Conservation (phyloP, 1,140 invertebrate genomes). For the Nasonia giraulti region DNA sequence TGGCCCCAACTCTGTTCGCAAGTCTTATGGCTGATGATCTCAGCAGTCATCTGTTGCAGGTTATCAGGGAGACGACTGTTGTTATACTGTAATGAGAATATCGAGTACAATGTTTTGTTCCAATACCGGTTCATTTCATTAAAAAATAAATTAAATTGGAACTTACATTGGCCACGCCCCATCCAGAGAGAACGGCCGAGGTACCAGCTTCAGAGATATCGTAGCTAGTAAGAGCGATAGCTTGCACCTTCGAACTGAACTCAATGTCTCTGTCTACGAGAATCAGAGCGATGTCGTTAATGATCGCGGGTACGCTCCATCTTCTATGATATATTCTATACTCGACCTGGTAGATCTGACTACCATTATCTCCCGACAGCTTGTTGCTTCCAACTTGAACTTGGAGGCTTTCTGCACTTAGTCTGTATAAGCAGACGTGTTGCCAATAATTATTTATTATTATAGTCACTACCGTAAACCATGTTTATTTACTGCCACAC, state of each 20-base stretch:
- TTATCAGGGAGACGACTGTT: slow-evolving; percentile 50
- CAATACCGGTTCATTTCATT: not conserved
- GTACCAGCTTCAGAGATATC: slow-evolving; percentile 54
- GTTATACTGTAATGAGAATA: slow-evolving; percentile 1
- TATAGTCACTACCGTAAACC: too few species aligned
- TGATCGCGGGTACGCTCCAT: slow-evolving; percentile 57
- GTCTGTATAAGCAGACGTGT: not conserved
- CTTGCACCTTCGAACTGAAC: slow-evolving; percentile 60
- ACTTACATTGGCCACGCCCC: slow-evolving; percentile 62
- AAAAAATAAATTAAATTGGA: too few species aligned
- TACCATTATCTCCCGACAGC: slow-evolving; percentile 55
- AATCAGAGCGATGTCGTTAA: slow-evolving; percentile 73
- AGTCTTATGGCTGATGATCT: slow-evolving; percentile 44
- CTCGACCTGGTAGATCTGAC: slow-evolving; percentile 58
- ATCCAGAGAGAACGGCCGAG: slow-evolving; percentile 67
- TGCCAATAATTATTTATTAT: too few species aligned
- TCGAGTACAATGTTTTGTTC: not conserved
- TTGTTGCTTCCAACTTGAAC: not conserved
- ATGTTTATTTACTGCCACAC: slow-evolving; percentile 48
- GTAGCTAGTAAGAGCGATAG: slow-evolving; percentile 51
- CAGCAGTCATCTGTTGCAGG: slow-evolving; percentile 54
- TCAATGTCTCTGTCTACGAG: slow-evolving; percentile 61
- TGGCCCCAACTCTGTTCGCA: slow-evolving; percentile 39
- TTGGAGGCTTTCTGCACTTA: not conserved
- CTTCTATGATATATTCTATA: slow-evolving; percentile 63